Evolutionary conservation across 2,888 invertebrate species (phyloP).

Genomic region (Chrysina gloriosa): DNA sequence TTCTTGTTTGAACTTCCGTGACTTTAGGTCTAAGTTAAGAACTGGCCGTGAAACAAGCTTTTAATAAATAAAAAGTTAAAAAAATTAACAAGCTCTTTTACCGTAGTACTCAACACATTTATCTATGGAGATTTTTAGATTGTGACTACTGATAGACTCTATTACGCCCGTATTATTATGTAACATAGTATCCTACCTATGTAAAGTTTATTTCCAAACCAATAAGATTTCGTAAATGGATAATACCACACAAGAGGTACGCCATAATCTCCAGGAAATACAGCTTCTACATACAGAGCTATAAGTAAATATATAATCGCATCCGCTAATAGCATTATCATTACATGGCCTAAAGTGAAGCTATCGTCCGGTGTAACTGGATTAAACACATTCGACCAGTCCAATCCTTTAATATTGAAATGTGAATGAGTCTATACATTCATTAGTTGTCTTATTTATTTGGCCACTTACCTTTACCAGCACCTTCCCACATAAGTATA

Average conservation of each 20-base stretch:
- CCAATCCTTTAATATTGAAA: constrained; percentile 66
- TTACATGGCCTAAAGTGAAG: constrained; percentile 76
- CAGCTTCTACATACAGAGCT: constrained; percentile 87
- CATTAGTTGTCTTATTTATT: no score
- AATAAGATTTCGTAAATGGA: constrained; percentile 72
- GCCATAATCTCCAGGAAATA: constrained; percentile 76
- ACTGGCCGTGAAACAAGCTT: no score
- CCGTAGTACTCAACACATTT: no score
- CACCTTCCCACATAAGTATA: constrained; percentile 77
- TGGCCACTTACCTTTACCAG: constrained; percentile 71
- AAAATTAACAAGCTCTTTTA: no score
- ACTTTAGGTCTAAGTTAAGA: no score
- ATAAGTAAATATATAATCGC: constrained; percentile 77
- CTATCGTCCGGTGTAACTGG: constrained; percentile 76
- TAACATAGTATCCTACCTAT: constrained; percentile 60
- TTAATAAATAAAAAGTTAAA: no score
- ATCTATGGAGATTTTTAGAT: no score
- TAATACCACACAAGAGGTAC: constrained; percentile 75
- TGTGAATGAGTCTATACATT: no score
- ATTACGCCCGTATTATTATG: no score
- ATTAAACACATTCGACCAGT: constrained; percentile 73
- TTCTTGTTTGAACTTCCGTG: no score
- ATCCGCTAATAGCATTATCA: constrained; percentile 79
- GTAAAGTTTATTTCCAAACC: constrained; percentile 57
- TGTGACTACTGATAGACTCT: no score